phyloP scores from a whole-genome alignment of 64 coral and sea anemone species.

The Porites lutea region DNA sequence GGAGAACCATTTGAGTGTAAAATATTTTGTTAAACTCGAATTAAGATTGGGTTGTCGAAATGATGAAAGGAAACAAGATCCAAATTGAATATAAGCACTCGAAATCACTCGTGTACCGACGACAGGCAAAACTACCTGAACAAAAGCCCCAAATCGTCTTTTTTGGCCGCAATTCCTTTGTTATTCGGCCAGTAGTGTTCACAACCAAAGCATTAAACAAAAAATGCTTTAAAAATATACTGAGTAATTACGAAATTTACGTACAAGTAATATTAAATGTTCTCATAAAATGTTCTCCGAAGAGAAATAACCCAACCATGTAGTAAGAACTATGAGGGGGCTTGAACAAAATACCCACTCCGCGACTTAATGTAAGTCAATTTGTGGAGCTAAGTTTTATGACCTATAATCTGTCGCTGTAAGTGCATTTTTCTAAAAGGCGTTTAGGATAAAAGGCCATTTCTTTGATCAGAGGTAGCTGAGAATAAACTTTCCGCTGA shows the following conservation, averaged over 20 bases:
- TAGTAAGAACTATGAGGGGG: neutral
- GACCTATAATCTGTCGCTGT: neutral
- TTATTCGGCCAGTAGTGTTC: neutral
- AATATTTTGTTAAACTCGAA: constrained; percentile 54
- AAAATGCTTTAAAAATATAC: neutral
- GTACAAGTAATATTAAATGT: neutral
- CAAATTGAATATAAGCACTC: constrained; percentile 2
- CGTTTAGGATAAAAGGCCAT: neutral
- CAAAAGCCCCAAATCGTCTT: constrained; percentile 16
- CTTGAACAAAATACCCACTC: neutral
- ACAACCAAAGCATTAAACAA: neutral
- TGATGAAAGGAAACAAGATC: constrained; percentile 15
- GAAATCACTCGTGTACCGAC: neutral
- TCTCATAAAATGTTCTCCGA: neutral
- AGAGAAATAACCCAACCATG: neutral
- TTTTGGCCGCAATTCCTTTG: neutral
- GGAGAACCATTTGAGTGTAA: constrained; percentile 37
- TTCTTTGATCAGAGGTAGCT: neutral
- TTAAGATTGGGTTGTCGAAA: constrained; percentile 28
- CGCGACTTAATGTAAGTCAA: constrained; percentile 18
- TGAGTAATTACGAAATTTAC: neutral
- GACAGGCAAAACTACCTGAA: neutral
- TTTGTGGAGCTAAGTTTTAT: neutral
- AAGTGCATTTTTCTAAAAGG: neutral
- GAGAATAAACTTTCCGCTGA: neutral